These are phyloP conservation scores for Caenorhabditis tropicalis DNA, from an alignment of 1,140 invertebrate species.

Conservation along the genomic window DNA sequence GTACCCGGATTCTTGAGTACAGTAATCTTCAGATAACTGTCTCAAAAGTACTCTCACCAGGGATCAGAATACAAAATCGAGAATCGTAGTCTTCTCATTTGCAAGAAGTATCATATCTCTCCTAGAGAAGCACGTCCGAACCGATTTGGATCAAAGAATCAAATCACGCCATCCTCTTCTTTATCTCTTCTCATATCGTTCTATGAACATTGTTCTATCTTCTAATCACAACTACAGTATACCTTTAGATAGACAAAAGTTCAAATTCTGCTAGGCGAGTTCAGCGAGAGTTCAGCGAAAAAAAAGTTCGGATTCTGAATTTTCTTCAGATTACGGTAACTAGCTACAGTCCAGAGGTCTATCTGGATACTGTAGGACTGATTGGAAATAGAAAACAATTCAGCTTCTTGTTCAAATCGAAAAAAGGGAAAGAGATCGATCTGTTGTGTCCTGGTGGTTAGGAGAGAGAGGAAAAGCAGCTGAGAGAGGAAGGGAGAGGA, in stretches of 20 bases:
- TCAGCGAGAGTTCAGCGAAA: too few relatives aligned
- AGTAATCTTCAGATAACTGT: too few relatives aligned
- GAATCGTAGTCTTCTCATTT: background rate
- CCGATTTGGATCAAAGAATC: slow-evolving; percentile 13
- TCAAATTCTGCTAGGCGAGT: background rate
- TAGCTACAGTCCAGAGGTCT: too few relatives aligned
- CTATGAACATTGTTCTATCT: background rate
- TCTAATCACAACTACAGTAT: background rate
- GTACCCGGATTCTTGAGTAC: too few relatives aligned
- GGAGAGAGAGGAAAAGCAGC: background rate
- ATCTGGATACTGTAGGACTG: too few relatives aligned
- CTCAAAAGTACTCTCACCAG: too few relatives aligned
- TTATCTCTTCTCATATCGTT: background rate
- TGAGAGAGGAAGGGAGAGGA: background rate
- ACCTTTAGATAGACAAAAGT: background rate
- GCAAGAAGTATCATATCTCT: background rate
- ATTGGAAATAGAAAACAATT: too few relatives aligned
- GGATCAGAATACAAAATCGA: background rate
- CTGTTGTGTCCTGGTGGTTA: too few relatives aligned
- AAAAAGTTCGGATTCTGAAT: too few relatives aligned
- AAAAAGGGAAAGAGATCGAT: too few relatives aligned
- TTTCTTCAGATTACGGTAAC: too few relatives aligned
- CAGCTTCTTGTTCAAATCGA: too few relatives aligned
- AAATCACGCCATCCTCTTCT: background rate
- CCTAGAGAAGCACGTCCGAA: background rate